Evolutionary conservation across 1,140 invertebrate genomes (phyloP), one percentile per base, ranked within the genome.

Genomic region (Nixonia krombeini): DNA sequence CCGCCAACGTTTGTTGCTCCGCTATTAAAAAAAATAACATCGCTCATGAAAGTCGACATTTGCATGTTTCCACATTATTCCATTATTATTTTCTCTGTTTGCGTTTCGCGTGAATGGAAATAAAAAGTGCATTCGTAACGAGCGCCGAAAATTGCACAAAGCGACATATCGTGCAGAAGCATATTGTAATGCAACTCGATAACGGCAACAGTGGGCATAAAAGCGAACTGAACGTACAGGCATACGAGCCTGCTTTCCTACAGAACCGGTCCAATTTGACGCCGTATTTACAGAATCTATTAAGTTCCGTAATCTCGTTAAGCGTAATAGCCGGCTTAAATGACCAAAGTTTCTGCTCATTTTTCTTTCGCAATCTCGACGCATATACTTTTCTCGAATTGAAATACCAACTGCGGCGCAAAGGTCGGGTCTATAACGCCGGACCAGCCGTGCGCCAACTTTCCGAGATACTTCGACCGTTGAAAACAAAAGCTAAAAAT

Each of bases 301-400:
- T 71, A 62, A 70, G 63, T 47, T 55, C 53, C 26, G 71, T 70
- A 70, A 76, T 76, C 76, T 78, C 74, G 72, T 78, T 78, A 74
- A 72, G 69, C 68, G 63, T 70, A 75, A 78, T 68, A 63, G 50
- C 68, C 61, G 46, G 69, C 57, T 73, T 69, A 65, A 76, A 72
- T 70, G 70, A 70, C 59, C 52, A 47, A 76, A 78, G 52, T 78
- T 75, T 53, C 51, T 7, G 28, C 41, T 25, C 63, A 65, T 69
- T 73, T 71, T 76, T 74, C 66, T 70, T 63, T 31, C 46, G 9
- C 66, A 63, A 71, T 64, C 62, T 62, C 58, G 47, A 68, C 58
- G 62, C 42, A 55, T 25, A 33, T 23, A 35, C 38, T 21, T 37
- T 56, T 47, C 53, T 28, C 4, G 28, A 57, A 65, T 58, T 53